These are phyloP conservation scores for Himalopsyche japonica DNA, from an alignment of 2,888 invertebrate genomes.

Conservation along the genomic window DNA sequence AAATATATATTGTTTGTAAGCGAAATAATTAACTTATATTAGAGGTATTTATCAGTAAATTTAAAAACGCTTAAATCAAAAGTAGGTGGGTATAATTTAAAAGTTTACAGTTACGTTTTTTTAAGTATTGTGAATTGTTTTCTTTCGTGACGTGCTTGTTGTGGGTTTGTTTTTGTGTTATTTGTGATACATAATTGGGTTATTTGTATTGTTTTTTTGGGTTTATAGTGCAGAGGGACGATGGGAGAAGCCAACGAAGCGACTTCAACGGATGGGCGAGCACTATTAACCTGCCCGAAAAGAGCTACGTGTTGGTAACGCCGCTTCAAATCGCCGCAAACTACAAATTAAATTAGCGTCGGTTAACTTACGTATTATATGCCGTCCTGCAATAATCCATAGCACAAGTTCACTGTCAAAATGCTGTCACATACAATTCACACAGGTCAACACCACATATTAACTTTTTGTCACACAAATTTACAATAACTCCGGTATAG, in stretches of 20 bases:
- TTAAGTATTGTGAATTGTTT: neutral
- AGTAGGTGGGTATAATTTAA: neutral
- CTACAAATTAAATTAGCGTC: constrained; percentile 20
- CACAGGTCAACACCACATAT: constrained; percentile 15
- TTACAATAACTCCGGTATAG: constrained; percentile 14
- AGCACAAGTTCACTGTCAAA: constrained; percentile 14
- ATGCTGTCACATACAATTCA: constrained; percentile 18
- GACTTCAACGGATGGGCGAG: constrained; percentile 28
- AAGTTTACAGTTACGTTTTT: neutral
- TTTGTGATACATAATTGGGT: neutral
- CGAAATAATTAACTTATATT: too few species aligned
- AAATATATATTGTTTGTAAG: too few species aligned
- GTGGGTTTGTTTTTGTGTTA: neutral
- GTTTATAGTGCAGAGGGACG: neutral
- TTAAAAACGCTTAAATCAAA: neutral
- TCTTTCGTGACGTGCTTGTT: neutral
- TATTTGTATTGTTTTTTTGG: neutral
- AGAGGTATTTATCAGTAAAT: neutral
- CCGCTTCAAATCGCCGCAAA: constrained; percentile 6
- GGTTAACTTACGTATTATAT: constrained; percentile 15
- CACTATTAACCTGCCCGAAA: constrained; percentile 3
- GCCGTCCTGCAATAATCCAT: constrained; percentile 26
- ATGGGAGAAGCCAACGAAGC: neutral
- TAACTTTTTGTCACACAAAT: constrained; percentile 21
- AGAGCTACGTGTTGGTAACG: constrained; percentile 22